These are phyloP conservation scores for Caranx ignobilis DNA, from an alignment of 2,113 vertebrate species.

Conservation along the genomic window DNA sequence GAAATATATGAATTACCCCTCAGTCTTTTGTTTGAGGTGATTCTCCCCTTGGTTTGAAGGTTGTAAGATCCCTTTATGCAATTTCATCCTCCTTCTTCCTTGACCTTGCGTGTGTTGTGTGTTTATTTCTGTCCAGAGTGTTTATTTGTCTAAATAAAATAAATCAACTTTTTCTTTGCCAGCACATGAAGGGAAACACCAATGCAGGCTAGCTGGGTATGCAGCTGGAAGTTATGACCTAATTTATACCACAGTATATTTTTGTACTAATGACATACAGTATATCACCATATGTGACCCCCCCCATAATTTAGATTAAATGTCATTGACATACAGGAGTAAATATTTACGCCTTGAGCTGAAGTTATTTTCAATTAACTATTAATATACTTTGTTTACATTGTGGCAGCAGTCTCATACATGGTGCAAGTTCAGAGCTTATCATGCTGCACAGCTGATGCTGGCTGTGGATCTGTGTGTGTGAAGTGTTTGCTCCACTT, in stretches of 20 bases:
- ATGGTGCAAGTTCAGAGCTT: slow-evolving; percentile 41
- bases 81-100: too few relatives aligned
- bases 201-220: too few relatives aligned
- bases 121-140: too few relatives aligned
- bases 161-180: too few relatives aligned
- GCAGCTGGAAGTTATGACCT: not conserved
- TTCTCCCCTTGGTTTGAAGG: too few relatives aligned
- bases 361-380: slow-evolving; percentile 38
- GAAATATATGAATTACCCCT: too few relatives aligned
- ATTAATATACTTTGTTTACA: slow-evolving; percentile 36
- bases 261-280: not conserved
- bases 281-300: not conserved
- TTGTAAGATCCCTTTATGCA: too few relatives aligned
- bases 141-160: too few relatives aligned
- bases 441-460: slow-evolving; percentile 60
- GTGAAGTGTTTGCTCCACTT: slow-evolving; percentile 42
- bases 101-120: too few relatives aligned
- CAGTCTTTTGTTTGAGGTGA: too few relatives aligned
- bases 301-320: slow-evolving; percentile 6
- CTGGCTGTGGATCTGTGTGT: slow-evolving; percentile 11
- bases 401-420: slow-evolving; percentile 29
- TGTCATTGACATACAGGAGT: not conserved
- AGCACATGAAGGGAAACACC: too few relatives aligned
- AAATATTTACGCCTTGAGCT: slow-evolving; percentile 31
- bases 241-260: not conserved